Conservation (phyloP, 2,113 vertebrate species). For the Hystrix cristata region DNA sequence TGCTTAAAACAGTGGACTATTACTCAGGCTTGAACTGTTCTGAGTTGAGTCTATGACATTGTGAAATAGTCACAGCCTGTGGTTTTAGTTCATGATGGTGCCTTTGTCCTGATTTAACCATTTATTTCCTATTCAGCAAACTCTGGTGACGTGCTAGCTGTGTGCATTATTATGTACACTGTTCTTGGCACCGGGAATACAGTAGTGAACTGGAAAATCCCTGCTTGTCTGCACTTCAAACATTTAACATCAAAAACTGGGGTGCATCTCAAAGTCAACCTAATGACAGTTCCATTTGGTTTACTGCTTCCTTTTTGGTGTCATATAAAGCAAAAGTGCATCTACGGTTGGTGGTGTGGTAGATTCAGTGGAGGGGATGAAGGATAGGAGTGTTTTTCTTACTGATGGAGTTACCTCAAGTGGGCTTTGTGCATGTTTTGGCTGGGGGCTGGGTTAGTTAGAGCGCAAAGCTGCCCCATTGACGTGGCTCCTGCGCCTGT, state of each 20-base stretch:
- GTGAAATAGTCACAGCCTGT: rapidly evolving
- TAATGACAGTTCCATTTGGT: background rate
- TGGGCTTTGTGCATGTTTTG: background rate
- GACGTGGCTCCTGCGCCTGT: background rate
- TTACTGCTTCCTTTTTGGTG: background rate
- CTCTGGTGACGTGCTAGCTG: background rate
- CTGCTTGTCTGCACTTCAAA: background rate
- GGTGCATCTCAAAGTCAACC: background rate
- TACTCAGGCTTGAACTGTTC: background rate
- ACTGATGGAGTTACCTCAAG: background rate
- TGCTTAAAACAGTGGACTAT: background rate
- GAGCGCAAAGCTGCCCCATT: background rate
- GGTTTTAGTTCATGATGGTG: background rate
- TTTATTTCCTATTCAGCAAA: background rate
- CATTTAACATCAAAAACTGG: background rate
- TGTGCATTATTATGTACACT: rapidly evolving
- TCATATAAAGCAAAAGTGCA: background rate
- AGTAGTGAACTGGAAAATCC: background rate
- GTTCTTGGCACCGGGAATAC: background rate
- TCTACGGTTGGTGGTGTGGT: background rate
- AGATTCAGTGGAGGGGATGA: background rate
- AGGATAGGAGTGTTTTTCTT: background rate
- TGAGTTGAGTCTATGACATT: background rate
- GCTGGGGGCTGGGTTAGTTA: background rate
- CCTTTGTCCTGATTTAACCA: background rate